These are phyloP conservation scores for Ianthella basta DNA, from an alignment of 37 sponge, comb jelly and placozoan species.

Conservation along the genomic window DNA sequence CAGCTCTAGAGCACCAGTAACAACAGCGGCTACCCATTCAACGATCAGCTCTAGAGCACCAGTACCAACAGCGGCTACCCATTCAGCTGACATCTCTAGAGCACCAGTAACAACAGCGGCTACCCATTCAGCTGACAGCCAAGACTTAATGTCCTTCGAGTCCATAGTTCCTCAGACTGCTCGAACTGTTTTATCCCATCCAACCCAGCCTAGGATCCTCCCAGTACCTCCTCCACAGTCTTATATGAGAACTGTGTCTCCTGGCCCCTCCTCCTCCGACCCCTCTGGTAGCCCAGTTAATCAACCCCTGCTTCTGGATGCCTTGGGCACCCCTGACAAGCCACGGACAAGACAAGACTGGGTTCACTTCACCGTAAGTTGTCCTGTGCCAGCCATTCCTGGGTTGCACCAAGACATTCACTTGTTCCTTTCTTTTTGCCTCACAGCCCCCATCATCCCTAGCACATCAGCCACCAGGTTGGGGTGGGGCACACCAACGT, in stretches of 20 bases:
- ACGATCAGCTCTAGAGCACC: neutral
- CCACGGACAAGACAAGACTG: too few species aligned
- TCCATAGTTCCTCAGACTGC: neutral
- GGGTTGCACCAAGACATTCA: neutral
- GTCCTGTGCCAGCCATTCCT: neutral
- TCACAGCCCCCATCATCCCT: too few species aligned
- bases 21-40: neutral
- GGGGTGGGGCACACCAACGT: too few species aligned
- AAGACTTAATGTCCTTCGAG: neutral
- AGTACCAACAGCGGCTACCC: neutral
- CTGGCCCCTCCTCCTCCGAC: neutral
- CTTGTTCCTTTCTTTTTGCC: too few species aligned
- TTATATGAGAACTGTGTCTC: neutral
- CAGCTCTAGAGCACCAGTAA: neutral
- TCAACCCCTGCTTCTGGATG: neutral
- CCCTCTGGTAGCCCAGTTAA: neutral
- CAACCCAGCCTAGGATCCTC: neutral
- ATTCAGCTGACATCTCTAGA: neutral
- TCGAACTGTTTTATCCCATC: neutral
- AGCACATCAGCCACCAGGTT: too few species aligned
- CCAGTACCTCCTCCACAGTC: neutral
- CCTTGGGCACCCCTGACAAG: neutral
- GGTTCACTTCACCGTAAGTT: too few species aligned
- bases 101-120: neutral
- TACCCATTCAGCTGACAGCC: neutral